These are phyloP conservation scores for Tapirus terrestris DNA, from an alignment of 2,113 vertebrate genomes.

Conservation along the genomic window DNA sequence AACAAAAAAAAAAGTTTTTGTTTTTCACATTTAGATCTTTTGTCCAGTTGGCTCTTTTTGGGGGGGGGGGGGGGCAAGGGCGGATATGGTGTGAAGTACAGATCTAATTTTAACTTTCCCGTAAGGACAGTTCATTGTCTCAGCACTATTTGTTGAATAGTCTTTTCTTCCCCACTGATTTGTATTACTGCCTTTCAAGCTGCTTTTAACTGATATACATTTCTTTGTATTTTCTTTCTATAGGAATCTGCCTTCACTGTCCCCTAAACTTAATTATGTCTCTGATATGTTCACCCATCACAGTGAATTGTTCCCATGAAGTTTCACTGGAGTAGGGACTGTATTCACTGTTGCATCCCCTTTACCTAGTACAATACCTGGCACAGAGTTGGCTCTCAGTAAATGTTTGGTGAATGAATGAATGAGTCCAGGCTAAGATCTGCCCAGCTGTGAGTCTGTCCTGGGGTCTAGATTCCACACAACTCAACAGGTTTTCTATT, in stretches of 20 bases:
- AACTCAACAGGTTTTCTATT: not conserved
- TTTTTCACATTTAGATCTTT: not conserved
- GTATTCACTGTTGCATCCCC: not conserved
- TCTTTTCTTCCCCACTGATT: not conserved
- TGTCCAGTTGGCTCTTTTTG: not conserved
- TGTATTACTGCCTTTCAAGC: not conserved
- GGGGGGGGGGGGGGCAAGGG: no score
- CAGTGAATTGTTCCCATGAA: not conserved
- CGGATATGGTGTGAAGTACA: not conserved
- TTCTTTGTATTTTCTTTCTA: not conserved
- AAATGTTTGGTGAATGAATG: not conserved
- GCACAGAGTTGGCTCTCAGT: not conserved
- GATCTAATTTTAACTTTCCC: not conserved
- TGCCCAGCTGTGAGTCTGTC: not conserved
- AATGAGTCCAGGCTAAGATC: not conserved
- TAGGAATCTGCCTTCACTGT: not conserved
- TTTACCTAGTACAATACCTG: not conserved
- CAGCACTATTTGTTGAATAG: not conserved
- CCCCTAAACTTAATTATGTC: not conserved
- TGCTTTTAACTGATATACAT: not conserved
- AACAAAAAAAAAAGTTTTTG: not conserved
- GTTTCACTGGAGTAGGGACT: not conserved
- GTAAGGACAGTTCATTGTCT: not conserved
- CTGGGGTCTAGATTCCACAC: not conserved
- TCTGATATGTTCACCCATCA: rapidly evolving